Percentiles rank a stretch among this genome's conserved stretches.
Conservation (phyloP, 2,797 vertebrate species). For the Loriculus beryllinus region DNA sequence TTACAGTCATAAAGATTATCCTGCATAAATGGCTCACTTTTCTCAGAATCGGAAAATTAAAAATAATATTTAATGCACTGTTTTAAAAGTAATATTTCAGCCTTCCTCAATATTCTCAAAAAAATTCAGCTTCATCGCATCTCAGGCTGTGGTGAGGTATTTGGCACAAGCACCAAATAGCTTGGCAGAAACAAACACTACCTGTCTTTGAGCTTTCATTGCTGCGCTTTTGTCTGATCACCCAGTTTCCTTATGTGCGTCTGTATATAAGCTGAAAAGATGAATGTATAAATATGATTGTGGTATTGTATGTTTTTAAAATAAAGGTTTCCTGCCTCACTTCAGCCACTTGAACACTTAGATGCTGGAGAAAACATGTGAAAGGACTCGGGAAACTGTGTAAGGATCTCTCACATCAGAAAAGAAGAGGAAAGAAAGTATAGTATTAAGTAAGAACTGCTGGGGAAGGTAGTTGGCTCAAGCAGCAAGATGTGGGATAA, state of each 20-base stretch:
- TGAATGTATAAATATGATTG: not conserved
- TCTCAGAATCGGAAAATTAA: not conserved
- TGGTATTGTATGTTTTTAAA: not conserved
- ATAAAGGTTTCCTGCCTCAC: not conserved
- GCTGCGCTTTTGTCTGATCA: not conserved
- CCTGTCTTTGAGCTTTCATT: not conserved
- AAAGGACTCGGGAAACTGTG: not conserved
- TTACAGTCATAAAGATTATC: not conserved
- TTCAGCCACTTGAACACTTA: not conserved
- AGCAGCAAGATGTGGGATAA: not conserved
- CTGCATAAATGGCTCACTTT: not conserved
- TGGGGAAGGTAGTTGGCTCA: not conserved
- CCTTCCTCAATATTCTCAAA: not conserved
- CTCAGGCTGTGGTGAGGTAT: not conserved
- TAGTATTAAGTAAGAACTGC: not conserved
- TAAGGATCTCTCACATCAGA: not conserved
- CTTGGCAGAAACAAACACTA: not conserved
- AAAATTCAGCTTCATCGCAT: not conserved
- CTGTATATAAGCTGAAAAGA: not conserved
- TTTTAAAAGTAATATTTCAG: not conserved
- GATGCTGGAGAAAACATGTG: not conserved
- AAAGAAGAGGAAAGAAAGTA: not conserved
- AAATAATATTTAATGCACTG: not conserved
- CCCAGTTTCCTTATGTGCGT: rapidly evolving
- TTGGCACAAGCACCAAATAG: not conserved